Evolutionary conservation across 2,888 invertebrate genomes (phyloP).

Genomic region (Dasysyrphus albostriatus): DNA sequence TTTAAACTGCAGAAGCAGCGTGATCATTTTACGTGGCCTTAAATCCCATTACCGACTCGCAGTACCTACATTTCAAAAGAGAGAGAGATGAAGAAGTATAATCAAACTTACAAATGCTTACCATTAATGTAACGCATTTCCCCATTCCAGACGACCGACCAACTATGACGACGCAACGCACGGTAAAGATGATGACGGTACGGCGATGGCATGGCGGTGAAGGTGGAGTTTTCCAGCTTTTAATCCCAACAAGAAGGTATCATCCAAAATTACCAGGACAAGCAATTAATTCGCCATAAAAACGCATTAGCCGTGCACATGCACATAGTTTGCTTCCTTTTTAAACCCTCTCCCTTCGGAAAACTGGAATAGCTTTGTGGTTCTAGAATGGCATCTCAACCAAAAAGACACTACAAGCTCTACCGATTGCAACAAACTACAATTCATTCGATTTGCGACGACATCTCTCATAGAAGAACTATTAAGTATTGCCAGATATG

Average conservation of each 20-base stretch:
- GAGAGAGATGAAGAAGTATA: slow-evolving; percentile 67
- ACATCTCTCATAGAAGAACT: slow-evolving; percentile 43
- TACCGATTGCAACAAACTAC: slow-evolving; percentile 11
- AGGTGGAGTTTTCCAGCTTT: slow-evolving; percentile 27
- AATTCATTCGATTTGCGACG: slow-evolving; percentile 25
- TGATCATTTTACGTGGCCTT: slow-evolving; percentile 28
- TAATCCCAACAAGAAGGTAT: slow-evolving; percentile 53
- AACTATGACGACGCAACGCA: neutral
- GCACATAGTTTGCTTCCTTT: slow-evolving; percentile 22
- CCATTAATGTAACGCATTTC: slow-evolving; percentile 74
- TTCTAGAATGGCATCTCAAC: slow-evolving; percentile 40
- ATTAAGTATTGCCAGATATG: neutral
- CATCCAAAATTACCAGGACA: slow-evolving; percentile 74
- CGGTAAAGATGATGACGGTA: neutral
- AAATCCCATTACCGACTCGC: slow-evolving; percentile 51
- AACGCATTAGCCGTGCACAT: slow-evolving; percentile 73
- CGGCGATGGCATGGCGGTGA: neutral
- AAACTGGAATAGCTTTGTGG: slow-evolving; percentile 14
- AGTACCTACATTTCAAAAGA: slow-evolving; percentile 3
- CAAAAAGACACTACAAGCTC: slow-evolving; percentile 44
- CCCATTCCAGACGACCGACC: slow-evolving; percentile 66
- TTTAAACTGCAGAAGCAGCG: slow-evolving; percentile 12
- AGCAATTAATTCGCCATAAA: slow-evolving; percentile 76
- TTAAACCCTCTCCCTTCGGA: neutral
- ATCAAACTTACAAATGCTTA: slow-evolving; percentile 74